Conservation (phyloP, 1,140 invertebrate genomes). For the Oncopeltus fasciatus region DNA sequence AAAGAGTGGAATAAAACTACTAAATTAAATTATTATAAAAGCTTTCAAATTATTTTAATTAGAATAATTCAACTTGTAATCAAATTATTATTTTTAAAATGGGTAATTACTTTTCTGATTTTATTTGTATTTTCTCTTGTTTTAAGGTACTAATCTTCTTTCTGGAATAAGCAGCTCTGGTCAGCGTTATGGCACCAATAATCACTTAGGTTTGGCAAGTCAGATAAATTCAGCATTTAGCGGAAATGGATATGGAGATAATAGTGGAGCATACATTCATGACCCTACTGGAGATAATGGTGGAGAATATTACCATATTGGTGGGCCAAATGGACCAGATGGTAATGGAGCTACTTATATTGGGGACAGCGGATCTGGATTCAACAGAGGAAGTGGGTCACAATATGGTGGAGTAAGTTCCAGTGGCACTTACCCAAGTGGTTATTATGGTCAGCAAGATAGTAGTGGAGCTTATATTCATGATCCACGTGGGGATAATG, state of each 20-base stretch:
- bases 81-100: too few relatives aligned
- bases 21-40: too few relatives aligned
- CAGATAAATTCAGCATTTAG: constrained; percentile 11
- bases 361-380: neutral
- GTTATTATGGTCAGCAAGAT: neutral
- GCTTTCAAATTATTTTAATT: too few relatives aligned
- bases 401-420: neutral
- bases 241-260: constrained; percentile 23
- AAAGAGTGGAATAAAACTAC: too few relatives aligned
- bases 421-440: neutral
- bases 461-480: constrained; percentile 28
- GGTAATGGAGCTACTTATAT: neutral
- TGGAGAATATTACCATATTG: constrained; percentile 28
- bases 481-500: constrained; percentile 31
- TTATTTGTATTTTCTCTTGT: too few relatives aligned
- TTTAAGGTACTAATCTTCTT: neutral
- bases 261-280: constrained; percentile 30
- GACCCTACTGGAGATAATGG: constrained; percentile 25
- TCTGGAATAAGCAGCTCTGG: constrained; percentile 4
- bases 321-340: constrained; percentile 24
- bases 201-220: constrained; percentile 13
- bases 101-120: too few relatives aligned
- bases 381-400: neutral
- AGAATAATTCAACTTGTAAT: too few relatives aligned
- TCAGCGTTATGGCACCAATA: neutral